These are phyloP conservation scores for Falco concolor DNA, from an alignment of 2,797 vertebrate genomes.

Conservation along the genomic window DNA sequence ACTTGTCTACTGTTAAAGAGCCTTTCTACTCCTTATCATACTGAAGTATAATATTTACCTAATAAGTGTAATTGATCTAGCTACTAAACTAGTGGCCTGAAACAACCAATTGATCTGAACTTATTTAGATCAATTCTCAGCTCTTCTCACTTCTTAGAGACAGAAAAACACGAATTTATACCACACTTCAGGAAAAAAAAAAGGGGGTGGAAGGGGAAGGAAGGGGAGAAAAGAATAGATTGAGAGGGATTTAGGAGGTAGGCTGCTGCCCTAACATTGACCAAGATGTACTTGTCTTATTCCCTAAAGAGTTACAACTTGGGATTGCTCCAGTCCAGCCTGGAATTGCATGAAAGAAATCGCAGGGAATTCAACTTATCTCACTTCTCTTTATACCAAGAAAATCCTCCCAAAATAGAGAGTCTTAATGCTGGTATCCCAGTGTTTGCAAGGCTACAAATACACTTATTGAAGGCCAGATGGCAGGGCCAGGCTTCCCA, in stretches of 20 bases:
- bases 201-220: too few relatives aligned
- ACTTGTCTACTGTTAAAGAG: not conserved
- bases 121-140: not conserved
- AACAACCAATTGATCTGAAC: not conserved
- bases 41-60: not conserved
- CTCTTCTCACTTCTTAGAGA: not conserved
- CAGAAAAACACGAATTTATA: not conserved
- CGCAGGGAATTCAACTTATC: not conserved
- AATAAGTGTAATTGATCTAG: not conserved
- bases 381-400: not conserved
- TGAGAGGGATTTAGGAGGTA: not conserved
- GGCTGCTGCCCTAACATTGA: fast-evolving
- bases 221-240: not conserved
- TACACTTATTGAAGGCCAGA: not conserved
- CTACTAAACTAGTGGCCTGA: not conserved
- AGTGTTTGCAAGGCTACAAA: not conserved
- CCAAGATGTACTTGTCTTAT: not conserved
- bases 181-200: fast-evolving
- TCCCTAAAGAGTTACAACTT: not conserved
- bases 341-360: not conserved
- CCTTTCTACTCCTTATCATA: not conserved
- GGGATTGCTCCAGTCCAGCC: not conserved
- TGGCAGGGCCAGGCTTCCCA: not conserved
- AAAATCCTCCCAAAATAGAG: not conserved
- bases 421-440: not conserved